These are phyloP conservation scores for Salticus scenicus DNA, from an alignment of 2,888 invertebrate species.

Conservation along the genomic window DNA sequence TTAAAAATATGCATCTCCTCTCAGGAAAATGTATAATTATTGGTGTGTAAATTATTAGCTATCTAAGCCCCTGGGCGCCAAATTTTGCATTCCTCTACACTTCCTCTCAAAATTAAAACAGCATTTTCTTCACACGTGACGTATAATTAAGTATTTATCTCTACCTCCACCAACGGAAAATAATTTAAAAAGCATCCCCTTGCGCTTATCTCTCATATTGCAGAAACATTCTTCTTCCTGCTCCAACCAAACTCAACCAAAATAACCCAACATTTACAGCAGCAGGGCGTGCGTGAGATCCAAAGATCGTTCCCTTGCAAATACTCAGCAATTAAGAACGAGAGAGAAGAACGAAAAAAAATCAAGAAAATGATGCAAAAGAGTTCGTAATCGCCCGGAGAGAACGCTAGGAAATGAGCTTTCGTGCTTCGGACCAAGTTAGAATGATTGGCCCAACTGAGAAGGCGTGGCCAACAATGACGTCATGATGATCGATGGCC, in stretches of 20 bases:
- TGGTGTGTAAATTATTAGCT: not conserved
- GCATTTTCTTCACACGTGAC: slow-evolving; percentile 19
- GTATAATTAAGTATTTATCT: slow-evolving; percentile 17
- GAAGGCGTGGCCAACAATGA: slow-evolving; percentile 61
- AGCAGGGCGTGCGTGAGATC: slow-evolving; percentile 7
- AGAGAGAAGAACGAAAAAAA: slow-evolving; percentile 33
- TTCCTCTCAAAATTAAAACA: slow-evolving; percentile 2
- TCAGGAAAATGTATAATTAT: slow-evolving; percentile 9
- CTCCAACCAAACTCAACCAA: slow-evolving; percentile 3
- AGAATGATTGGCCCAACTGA: slow-evolving; percentile 68
- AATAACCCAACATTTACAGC: slow-evolving; percentile 12
- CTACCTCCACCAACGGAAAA: slow-evolving; percentile 17
- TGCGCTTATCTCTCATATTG: slow-evolving; percentile 6
- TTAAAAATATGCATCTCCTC: not conserved
- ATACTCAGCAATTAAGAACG: slow-evolving; percentile 68
- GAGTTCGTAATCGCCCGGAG: slow-evolving; percentile 51
- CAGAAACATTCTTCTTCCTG: not conserved
- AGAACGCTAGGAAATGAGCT: slow-evolving; percentile 65
- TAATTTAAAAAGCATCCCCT: slow-evolving; percentile 12
- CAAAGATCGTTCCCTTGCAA: slow-evolving; percentile 61
- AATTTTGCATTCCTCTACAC: slow-evolving; percentile 8
- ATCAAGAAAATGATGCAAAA: slow-evolving; percentile 64
- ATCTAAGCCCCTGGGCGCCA: slow-evolving; percentile 14
- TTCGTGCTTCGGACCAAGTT: slow-evolving; percentile 60
- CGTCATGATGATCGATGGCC: slow-evolving; percentile 69